Evolutionary conservation across 2,113 vertebrate species (phyloP), one percentile per base, ranked within the genome.

Genomic region (Ceyx margarethae): DNA sequence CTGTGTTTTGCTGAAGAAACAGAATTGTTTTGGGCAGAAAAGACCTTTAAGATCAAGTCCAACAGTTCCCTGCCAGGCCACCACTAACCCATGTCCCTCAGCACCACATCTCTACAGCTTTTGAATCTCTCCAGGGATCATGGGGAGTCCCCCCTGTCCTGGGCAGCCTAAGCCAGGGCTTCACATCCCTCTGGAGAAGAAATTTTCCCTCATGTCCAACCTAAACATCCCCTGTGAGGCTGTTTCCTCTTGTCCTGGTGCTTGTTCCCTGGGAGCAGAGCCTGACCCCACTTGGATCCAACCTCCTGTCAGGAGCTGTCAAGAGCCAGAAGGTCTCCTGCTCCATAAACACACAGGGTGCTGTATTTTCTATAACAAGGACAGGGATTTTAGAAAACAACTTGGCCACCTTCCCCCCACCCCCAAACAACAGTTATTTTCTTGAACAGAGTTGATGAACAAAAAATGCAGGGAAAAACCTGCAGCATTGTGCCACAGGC

Each of bases 371-470:
- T 76, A 8, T 10, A 69, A 33, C 0, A 1, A 1, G 46, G 66
- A 64, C 4, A 5, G 25, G 45, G 20, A 28, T n/a, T 68, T 85
- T 8, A 29, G 31, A n/a, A 60, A 79, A 76, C 40, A 15, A 37
- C 22, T 54, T 31, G 1, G 17, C 12, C 5, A 9, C 21, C 3
- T 16, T 57, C 15, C 15, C 7, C 6, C 6, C 5, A 0, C 4
- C 15, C 31, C 12, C 53, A n/a, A 45, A 25, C 6, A 83, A 46
- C 1, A 5, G 31, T 25, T 73, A 42, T 83, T 66, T 19, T 13
- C 62, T 46, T 22, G 5, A 72, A 46, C 29, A 42, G 50, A 81
- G 71, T 4, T 56, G 61, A 66, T n/a, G 40, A 68, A 19, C 22
- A 84, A 87, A 57, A 57, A 29, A 56, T 1, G 2, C 3, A 19